Evolutionary conservation across 2,113 vertebrate species (phyloP).

Genomic region (Dicaeum eximium): DNA sequence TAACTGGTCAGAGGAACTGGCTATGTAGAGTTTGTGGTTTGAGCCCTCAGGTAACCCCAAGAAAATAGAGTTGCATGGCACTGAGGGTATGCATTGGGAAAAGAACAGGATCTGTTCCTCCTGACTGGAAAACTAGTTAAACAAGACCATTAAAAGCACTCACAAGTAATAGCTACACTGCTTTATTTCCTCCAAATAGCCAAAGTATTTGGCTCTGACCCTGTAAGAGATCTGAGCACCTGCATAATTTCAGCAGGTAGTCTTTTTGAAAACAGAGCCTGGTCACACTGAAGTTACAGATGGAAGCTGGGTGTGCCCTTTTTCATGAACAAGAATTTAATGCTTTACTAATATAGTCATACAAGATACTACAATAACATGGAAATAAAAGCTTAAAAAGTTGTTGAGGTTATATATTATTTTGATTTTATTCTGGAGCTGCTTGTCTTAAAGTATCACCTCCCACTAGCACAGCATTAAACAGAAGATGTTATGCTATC

Average conservation of each 20-base stretch:
- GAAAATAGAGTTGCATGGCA: neutral
- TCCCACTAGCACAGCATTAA: neutral
- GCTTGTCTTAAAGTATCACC: neutral
- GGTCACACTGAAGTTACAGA: neutral
- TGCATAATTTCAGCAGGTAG: neutral
- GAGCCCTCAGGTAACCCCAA: neutral
- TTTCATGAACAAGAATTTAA: neutral
- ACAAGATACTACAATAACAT: neutral
- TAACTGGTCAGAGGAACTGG: neutral
- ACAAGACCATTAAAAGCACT: neutral
- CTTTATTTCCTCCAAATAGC: neutral
- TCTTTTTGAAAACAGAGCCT: neutral
- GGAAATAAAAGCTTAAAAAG: neutral
- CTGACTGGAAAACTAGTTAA: neutral
- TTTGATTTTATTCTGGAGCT: neutral
- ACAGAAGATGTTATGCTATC: neutral
- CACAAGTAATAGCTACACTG: neutral
- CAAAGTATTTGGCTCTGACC: neutral
- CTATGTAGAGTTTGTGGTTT: neutral
- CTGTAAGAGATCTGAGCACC: neutral
- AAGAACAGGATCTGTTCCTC: neutral
- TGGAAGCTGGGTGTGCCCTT: neutral
- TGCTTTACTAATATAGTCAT: neutral
- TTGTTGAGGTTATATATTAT: neutral
- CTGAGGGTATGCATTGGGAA: accelerated